These are phyloP conservation scores for Cavia aperea DNA, from an alignment of 2,113 vertebrate genomes.

Conservation along the genomic window DNA sequence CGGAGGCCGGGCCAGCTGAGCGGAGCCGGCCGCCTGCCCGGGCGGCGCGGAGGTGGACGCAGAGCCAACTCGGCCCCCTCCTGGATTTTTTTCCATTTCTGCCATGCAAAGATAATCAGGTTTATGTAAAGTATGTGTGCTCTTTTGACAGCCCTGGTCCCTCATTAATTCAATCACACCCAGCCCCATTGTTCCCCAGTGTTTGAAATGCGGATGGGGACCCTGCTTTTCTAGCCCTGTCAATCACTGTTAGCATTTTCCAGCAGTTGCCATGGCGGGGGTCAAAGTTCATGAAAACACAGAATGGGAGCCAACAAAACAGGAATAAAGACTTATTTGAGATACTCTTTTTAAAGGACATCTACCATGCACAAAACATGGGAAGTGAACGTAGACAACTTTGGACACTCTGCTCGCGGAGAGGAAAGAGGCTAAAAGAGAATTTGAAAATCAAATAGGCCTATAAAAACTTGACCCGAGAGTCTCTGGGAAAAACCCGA, in stretches of 20 bases:
- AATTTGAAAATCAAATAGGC: slow-evolving; percentile 97
- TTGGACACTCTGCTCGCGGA: slow-evolving; percentile 88
- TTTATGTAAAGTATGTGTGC: slow-evolving; percentile 99
- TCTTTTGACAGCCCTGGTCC: slow-evolving; percentile 99
- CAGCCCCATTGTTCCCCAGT: slow-evolving; percentile 97
- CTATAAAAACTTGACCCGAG: slow-evolving; percentile 97
- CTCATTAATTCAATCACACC: slow-evolving; percentile 99
- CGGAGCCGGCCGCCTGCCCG: slow-evolving; percentile 84
- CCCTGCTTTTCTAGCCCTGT: slow-evolving; percentile 96
- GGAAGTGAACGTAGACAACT: slow-evolving; percentile 98
- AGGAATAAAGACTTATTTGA: slow-evolving; percentile 99
- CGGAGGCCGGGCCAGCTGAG: slow-evolving; percentile 78
- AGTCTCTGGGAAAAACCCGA: slow-evolving; percentile 99
- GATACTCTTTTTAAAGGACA: slow-evolving; percentile 96
- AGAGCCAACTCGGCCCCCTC: slow-evolving; percentile 82
- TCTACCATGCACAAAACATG: slow-evolving; percentile 96
- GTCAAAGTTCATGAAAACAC: slow-evolving; percentile 99
- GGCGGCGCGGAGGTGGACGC: slow-evolving; percentile 83
- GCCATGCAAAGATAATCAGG: slow-evolving; percentile 99
- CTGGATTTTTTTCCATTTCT: slow-evolving; percentile 85
- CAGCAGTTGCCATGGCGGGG: slow-evolving; percentile 97
- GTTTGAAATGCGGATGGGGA: slow-evolving; percentile 98
- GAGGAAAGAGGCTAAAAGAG: slow-evolving; percentile 84
- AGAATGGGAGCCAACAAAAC: slow-evolving; percentile 98
- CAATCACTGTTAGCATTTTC: slow-evolving; percentile 99